Percentiles rank a stretch among this genome's conserved stretches.
Evolutionary conservation across 1,140 invertebrate genomes (phyloP).

Genomic region (Orchestia grillus): DNA sequence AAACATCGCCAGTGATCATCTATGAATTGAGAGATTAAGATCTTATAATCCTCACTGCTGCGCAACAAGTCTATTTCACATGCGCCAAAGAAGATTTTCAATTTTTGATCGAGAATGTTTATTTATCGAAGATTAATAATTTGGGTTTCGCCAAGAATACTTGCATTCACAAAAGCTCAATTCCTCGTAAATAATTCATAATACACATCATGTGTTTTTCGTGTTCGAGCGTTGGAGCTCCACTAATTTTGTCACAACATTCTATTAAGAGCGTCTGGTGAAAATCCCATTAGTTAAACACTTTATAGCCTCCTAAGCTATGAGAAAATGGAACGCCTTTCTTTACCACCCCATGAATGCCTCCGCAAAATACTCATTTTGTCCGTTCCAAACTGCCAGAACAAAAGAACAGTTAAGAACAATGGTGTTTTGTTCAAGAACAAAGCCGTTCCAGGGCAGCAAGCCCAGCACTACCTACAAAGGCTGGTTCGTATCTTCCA

Average conservation of each 20-base stretch:
- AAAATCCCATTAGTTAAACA: neutral
- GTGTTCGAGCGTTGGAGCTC: no score
- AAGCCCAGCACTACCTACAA: neutral
- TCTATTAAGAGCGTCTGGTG: neutral
- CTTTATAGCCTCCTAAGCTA: neutral
- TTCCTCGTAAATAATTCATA: no score
- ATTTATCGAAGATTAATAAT: no score
- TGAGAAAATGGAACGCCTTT: neutral
- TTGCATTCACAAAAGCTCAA: no score
- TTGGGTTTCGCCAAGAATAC: no score
- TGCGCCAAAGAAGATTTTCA: no score
- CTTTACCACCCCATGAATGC: neutral
- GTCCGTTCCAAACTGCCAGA: neutral
- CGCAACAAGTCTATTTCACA: no score
- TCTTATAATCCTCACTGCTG: no score
- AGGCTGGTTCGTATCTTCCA: neutral
- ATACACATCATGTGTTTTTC: no score
- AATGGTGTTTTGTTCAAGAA: constrained; percentile 7
- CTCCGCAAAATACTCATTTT: constrained; percentile 32
- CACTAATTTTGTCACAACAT: neutral
- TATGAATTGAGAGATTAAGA: no score
- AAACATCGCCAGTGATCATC: no score
- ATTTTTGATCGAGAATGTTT: no score
- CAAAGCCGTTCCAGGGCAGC: constrained; percentile 13
- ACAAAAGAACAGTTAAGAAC: constrained; percentile 52